Base-by-base conservation (phyloP, 2,797 vertebrate species). In the Poliocrania exsul region DNA sequence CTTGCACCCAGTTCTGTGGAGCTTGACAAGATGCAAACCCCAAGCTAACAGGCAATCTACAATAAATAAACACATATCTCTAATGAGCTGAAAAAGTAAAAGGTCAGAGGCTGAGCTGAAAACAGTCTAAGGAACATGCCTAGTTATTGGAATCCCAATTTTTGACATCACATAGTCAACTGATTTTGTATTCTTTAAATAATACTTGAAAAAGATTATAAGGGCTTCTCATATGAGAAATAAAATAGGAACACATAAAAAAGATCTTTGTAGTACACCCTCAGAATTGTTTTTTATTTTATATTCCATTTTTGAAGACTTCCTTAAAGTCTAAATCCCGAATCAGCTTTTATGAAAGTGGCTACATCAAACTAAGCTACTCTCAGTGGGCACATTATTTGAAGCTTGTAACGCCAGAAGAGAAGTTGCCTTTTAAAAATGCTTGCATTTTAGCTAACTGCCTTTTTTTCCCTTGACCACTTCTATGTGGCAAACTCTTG, bases 301-400 rank as follows among this genome's bases (percentile, higher is more conserved):
- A 73, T 90, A 93, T 86, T 88, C 29, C 44, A 38, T 94, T 96
- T 97, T 84, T 92, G 89, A 96, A 92, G 81, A 84, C 74, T 85
- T 67, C 78, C 56, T 90, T 89, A 69, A 95, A 94, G 62, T 86
- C 86, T 90, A 95, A 96, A 95, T 69, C 65, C 88, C 77, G 10
- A 97, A 93, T 97, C 95, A 93, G 69, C 90, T 97, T 96, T 96
- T 93, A 93, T 91, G 81, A 94, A 97, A 96, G 16, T 31, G 40
- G 86, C 86, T 93, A 90, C 74, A 96, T 97, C 97, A 97, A 97
- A 96, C 91, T 66, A 90, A 95, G 90, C 88, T 72, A 44, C 70
- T 97, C 96, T 97, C 97, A 92, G 94, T 92, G 77, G 95, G 86
- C 80, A 95, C 64, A 91, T 93, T 82, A 93, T 97, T 95, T 97